These are phyloP conservation scores for Micropterix aruncella DNA, from an alignment of 2,888 invertebrate genomes.

Conservation along the genomic window DNA sequence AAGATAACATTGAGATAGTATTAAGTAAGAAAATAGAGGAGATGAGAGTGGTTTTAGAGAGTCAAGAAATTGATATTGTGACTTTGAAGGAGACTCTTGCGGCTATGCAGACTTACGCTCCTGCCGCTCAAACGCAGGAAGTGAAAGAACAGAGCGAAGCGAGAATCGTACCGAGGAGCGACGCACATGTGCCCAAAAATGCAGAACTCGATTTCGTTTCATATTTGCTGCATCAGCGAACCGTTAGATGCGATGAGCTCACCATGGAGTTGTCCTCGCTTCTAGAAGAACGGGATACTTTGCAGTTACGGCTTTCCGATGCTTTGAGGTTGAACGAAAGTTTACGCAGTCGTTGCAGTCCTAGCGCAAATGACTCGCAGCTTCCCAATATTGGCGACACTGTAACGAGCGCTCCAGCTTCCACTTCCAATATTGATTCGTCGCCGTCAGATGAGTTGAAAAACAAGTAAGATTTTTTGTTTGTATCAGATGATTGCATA, in stretches of 20 bases:
- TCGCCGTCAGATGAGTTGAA: slow-evolving; percentile 4
- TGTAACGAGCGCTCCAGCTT: not conserved
- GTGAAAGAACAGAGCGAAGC: slow-evolving; percentile 23
- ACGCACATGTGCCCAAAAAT: slow-evolving; percentile 30
- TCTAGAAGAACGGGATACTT: slow-evolving; percentile 71
- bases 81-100: slow-evolving; percentile 51
- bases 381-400: not conserved
- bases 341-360: slow-evolving; percentile 20
- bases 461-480: slow-evolving; percentile 7
- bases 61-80: slow-evolving; percentile 60
- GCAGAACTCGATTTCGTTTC: slow-evolving; percentile 67
- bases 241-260: slow-evolving; percentile 75
- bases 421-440: not conserved
- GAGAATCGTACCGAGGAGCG: slow-evolving; percentile 15
- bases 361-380: not conserved
- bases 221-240: slow-evolving; percentile 76
- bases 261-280: slow-evolving; percentile 72
- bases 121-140: slow-evolving; percentile 8
- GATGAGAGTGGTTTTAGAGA: slow-evolving; percentile 45
- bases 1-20: slow-evolving; percentile 20
- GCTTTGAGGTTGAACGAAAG: slow-evolving; percentile 63
- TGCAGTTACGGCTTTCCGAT: slow-evolving; percentile 71
- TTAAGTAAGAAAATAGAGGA: slow-evolving; percentile 34
- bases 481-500: too few relatives aligned
- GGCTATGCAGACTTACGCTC: slow-evolving; percentile 20